Percentiles rank a stretch among this genome's conserved stretches.
phyloP scores from a whole-genome alignment of 2,888 invertebrate species.

The Lasioglossum calceatum region DNA sequence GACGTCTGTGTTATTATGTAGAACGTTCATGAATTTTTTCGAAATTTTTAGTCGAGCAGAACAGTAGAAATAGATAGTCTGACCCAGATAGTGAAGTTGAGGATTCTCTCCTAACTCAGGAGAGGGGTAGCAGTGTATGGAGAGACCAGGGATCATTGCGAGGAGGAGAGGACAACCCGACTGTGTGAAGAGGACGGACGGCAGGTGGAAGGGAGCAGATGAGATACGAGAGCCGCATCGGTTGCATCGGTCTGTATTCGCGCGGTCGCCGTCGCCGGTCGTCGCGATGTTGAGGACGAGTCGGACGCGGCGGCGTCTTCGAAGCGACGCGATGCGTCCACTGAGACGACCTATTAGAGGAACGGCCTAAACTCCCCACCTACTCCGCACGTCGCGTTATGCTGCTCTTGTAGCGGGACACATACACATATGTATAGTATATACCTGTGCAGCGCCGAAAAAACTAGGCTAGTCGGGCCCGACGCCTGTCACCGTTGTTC shows the following conservation, averaged over 20 bases:
- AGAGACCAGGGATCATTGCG: background rate
- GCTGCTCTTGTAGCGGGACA: slow-evolving; percentile 32
- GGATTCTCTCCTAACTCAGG: no score
- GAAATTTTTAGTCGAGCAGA: no score
- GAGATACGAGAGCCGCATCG: background rate
- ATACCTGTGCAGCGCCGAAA: slow-evolving; percentile 60
- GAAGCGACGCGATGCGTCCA: slow-evolving; percentile 1
- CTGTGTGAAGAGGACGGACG: slow-evolving; percentile 28
- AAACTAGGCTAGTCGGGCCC: slow-evolving; percentile 70
- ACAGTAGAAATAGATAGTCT: no score
- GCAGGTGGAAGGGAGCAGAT: slow-evolving; percentile 69
- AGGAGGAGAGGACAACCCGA: background rate
- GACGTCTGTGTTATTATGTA: no score
- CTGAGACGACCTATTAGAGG: slow-evolving; percentile 32
- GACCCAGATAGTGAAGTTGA: no score
- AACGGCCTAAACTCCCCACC: slow-evolving; percentile 54
- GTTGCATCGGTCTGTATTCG: slow-evolving; percentile 46
- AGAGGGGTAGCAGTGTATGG: no score
- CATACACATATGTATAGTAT: slow-evolving; percentile 62
- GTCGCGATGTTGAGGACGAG: slow-evolving; percentile 52
- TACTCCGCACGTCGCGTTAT: slow-evolving; percentile 21
- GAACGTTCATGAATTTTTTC: no score
- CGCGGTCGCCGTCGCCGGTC: slow-evolving; percentile 45
- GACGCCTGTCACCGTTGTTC: slow-evolving; percentile 54
- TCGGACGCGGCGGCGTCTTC: background rate